Conservation (phyloP, 2,797 vertebrate genomes). For the Sebastes hubbsi region DNA sequence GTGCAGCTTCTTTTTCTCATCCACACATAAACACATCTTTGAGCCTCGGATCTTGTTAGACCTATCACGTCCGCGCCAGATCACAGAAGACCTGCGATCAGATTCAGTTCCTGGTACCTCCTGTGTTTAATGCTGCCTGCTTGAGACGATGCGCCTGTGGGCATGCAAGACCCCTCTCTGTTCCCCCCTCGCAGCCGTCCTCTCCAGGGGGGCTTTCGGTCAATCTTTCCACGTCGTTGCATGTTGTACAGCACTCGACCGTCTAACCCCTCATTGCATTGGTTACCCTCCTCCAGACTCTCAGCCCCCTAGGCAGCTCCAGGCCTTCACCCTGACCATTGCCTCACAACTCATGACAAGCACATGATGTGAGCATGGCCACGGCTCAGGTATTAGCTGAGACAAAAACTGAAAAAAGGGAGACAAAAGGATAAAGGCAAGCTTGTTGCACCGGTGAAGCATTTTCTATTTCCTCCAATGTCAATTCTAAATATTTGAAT, state of each 20-base stretch:
- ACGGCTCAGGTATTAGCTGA: constrained; percentile 61
- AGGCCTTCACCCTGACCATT: constrained; percentile 47
- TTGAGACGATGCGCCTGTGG: constrained; percentile 19
- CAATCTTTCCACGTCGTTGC: constrained; percentile 54
- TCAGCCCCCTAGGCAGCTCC: constrained; percentile 40
- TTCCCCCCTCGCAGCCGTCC: background rate
- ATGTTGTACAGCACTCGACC: constrained; percentile 23
- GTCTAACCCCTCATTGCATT: constrained; percentile 48
- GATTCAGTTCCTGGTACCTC: background rate
- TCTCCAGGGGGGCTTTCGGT: constrained; percentile 32
- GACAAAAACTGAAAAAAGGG: constrained; percentile 25
- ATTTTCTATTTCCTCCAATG: background rate
- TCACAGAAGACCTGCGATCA: constrained; percentile 26
- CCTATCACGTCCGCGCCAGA: background rate
- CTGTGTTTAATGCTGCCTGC: constrained; percentile 19
- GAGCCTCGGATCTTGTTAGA: constrained; percentile 32
- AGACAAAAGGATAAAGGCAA: constrained; percentile 42
- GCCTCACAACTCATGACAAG: constrained; percentile 76
- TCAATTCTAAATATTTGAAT: background rate
- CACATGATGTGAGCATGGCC: constrained; percentile 74
- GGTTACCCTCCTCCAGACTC: constrained; percentile 14
- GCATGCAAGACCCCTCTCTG: constrained; percentile 20
- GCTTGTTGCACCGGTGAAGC: constrained; percentile 17
- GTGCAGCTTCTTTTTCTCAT: constrained; percentile 22
- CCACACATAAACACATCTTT: constrained; percentile 22